These are phyloP conservation scores for Cosmia pyralina DNA, from an alignment of 2,888 invertebrate species.

Conservation along the genomic window DNA sequence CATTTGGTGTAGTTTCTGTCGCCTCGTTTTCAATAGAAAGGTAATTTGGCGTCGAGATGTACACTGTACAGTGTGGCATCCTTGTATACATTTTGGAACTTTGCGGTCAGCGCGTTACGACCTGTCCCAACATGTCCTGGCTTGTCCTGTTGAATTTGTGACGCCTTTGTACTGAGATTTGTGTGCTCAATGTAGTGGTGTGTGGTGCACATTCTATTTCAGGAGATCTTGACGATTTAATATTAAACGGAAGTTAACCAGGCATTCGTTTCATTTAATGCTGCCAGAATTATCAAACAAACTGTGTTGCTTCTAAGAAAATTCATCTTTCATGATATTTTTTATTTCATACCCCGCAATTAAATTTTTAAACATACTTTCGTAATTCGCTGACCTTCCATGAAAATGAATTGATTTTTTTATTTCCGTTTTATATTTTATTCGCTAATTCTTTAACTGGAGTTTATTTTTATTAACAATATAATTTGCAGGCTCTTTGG, in stretches of 20 bases:
- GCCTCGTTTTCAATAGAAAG: constrained; percentile 39
- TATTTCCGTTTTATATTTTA: neutral
- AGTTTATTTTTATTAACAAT: neutral
- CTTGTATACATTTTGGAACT: constrained; percentile 62
- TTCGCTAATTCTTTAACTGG: neutral
- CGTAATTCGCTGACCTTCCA: neutral
- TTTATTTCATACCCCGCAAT: neutral
- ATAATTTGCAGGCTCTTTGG: neutral
- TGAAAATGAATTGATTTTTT: neutral
- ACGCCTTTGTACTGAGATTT: constrained; percentile 44
- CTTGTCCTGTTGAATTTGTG: constrained; percentile 50
- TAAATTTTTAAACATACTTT: neutral
- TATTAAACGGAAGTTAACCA: neutral
- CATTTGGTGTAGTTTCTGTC: constrained; percentile 24
- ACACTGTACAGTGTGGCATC: constrained; percentile 36
- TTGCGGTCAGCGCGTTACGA: constrained; percentile 58
- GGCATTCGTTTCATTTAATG: neutral
- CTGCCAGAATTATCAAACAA: neutral
- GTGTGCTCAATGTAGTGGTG: constrained; percentile 17
- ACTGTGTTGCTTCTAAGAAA: neutral
- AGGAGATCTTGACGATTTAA: neutral
- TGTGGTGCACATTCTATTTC: neutral
- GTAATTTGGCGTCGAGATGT: constrained; percentile 48
- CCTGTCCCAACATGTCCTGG: constrained; percentile 42
- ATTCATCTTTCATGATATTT: neutral